Evolutionary conservation across 2,888 invertebrate genomes (phyloP), one percentile per base, ranked within the genome.

Genomic region (Selenia dentaria): DNA sequence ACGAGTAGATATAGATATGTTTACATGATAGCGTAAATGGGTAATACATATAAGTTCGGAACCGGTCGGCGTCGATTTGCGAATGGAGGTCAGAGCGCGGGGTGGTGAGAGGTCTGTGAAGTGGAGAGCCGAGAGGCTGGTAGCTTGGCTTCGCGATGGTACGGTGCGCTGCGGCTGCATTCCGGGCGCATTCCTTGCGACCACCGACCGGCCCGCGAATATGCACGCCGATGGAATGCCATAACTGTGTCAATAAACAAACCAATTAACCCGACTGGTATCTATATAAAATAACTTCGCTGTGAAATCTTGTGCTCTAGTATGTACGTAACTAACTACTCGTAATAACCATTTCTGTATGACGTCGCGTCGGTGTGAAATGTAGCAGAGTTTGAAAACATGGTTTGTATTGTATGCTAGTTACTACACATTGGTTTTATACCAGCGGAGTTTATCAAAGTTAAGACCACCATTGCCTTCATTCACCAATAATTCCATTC

Each of bases 111-210:
- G 39, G 39, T 38, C 39, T 36, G 36, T 16, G n/a, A 35, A 32
- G 39, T 16, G 3, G 16, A 16, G 39, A 25, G 34, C 18, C 12
- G 36, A 28, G 28, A 31, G 12, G 39, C 24, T 13, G 33, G 28
- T 27, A 18, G 20, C 11, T 18, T 10, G 24, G 28, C 22, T 14
- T 12, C 9, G 26, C 16, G 26, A 8, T 26, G 16, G 16, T 18
- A 25, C 28, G 28, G 31, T 37, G 66, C 49, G 63, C 68, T 64
- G 50, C 44, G 66, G 59, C 64, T 74, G 78, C 81, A 83, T 82
- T 77, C 77, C 79, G 78, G 77, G 56, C 81, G 81, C 83, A 83
- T 83, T 84, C 80, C 83, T 22, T 2, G 22, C 22, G 5, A 8
- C 22, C 22, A 22, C 22, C 22, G n/a, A 24, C 49, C 31, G 32